Conservation (phyloP, 2,113 vertebrate genomes). For the Thryonomys swinderianus region DNA sequence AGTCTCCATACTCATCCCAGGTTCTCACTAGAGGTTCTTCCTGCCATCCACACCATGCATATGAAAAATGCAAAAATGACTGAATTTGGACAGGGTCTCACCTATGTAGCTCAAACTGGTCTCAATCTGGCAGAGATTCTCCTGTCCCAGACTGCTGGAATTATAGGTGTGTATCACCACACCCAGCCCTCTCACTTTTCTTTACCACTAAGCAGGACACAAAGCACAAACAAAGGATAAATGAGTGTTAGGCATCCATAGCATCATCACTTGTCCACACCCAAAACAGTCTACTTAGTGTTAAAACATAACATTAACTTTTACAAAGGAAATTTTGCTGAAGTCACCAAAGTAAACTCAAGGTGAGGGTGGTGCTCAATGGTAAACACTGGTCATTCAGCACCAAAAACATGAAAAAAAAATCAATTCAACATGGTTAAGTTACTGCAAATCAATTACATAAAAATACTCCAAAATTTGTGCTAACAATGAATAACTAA, state of each 20-base stretch:
- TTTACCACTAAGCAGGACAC: background rate
- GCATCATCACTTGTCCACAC: background rate
- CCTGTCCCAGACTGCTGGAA: too few species aligned
- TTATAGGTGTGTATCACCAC: too few species aligned
- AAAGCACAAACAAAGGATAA: background rate
- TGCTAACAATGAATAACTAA: too few species aligned
- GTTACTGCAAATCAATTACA: too few species aligned
- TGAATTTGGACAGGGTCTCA: background rate
- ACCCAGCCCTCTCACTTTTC: too few species aligned
- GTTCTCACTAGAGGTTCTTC: background rate
- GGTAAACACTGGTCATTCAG: background rate
- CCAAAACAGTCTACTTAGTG: background rate
- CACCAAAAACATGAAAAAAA: background rate
- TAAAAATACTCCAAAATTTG: too few species aligned
- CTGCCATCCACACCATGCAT: too few species aligned
- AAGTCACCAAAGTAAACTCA: conserved; percentile 14
- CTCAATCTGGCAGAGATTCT: too few species aligned
- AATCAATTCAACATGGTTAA: background rate
- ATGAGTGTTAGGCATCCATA: background rate
- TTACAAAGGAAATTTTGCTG: background rate
- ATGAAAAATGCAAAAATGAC: background rate
- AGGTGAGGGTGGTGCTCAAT: background rate
- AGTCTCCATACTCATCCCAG: background rate
- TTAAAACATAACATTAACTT: background rate
- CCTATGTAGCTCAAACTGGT: background rate